phyloP scores from a whole-genome alignment of 2,888 invertebrate genomes.

The Leucophenga maculata region DNA sequence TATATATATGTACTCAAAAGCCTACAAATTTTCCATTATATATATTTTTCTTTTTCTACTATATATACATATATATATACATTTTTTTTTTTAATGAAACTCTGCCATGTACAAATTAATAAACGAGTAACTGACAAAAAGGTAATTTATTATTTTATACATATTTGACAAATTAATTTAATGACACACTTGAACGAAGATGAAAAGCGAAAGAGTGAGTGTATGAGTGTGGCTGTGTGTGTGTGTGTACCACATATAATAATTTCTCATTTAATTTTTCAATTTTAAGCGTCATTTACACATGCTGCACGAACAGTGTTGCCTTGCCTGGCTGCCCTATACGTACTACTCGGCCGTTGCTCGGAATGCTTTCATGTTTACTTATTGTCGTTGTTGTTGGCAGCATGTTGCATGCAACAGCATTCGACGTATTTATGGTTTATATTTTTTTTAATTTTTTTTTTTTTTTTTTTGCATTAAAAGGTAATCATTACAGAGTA shows the following conservation, averaged over 20 bases:
- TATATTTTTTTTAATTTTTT: constrained; percentile 22
- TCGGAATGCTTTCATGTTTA: not conserved
- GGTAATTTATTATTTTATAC: constrained; percentile 68
- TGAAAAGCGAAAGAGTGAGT: not conserved
- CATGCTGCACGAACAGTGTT: constrained; percentile 50
- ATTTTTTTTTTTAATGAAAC: constrained; percentile 7
- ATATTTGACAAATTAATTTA: constrained; percentile 70
- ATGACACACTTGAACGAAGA: constrained; percentile 50
- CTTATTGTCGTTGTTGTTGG: constrained; percentile 29
- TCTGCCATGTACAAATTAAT: constrained; percentile 65
- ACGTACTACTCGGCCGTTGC: not conserved
- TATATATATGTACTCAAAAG: too few relatives aligned
- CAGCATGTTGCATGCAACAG: constrained; percentile 36
- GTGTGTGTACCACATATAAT: constrained; percentile 57
- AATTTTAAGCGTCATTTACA: constrained; percentile 68
- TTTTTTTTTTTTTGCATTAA: constrained; percentile 55
- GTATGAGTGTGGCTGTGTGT: not conserved
- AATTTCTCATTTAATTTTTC: constrained; percentile 68
- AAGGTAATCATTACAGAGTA: constrained; percentile 61
- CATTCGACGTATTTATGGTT: not conserved
- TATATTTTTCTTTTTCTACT: constrained; percentile 12
- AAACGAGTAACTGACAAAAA: constrained; percentile 67
- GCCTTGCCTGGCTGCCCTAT: not conserved
- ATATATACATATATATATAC: not conserved
- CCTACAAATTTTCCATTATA: constrained; percentile 37